Evolutionary conservation across 2,888 invertebrate genomes (phyloP), one percentile per base, ranked within the genome.

Genomic region (Acleris literana): DNA sequence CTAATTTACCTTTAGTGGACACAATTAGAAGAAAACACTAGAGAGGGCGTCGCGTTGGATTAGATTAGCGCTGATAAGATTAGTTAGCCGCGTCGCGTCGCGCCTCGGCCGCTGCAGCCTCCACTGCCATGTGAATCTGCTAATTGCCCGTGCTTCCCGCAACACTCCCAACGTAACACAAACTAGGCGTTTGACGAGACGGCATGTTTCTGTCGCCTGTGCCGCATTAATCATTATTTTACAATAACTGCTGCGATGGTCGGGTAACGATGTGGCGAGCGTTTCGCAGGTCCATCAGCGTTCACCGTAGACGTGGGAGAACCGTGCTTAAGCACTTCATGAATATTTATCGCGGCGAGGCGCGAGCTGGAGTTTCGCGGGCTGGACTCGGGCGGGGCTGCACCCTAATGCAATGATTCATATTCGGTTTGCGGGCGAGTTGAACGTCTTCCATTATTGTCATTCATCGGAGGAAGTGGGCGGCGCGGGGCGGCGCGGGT

Each of bases 401-500:
- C 91, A 92, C 91, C 91, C 92, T 90, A 92, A 90, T 91, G 91
- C 92, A 91, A 92, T 92, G 91, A 92, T 92, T 92, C 92, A 91
- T 90, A 90, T 89, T 91, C 90, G 90, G 91, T 89, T 91, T 91
- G 91, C 91, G 90, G 88, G 87, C 91, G 91, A 92, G 92, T 92
- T 92, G 92, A 92, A 92, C 92, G 92, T 92, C 92, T 92, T 92
- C 90, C 91, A 92, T 92, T 92, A 91, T 91, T 92, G 92, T 91
- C 91, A 92, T 92, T 92, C 91, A 92, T 92, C 90, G 89, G 90
- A 87, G 92, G 90, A 88, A 92, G 91, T 89, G 92, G 92, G 87
- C 90, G 93, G 89, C 80, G 88, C 79, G 89, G 89, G 88, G 86
- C 84, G 88, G 89, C 83, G 88, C 86, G 88, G 88, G 87, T 83